Percentiles rank a stretch among this genome's conserved stretches.
phyloP scores from a whole-genome alignment of 2,113 vertebrate genomes.

The Microtus pennsylvanicus region DNA sequence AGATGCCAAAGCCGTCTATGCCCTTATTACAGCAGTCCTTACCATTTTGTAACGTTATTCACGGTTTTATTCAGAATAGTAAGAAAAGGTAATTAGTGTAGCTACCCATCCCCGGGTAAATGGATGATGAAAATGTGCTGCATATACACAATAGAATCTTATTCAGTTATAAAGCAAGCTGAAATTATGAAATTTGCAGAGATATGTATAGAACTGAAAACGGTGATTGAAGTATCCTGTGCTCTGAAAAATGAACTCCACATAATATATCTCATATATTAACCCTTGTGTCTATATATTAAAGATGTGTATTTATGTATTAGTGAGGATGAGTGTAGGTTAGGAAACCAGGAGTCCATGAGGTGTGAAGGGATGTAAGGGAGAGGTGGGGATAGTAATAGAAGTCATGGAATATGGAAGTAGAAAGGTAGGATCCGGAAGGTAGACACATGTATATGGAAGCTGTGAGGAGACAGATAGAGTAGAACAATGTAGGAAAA shows the following conservation, averaged over 20 bases:
- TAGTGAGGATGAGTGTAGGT: not conserved
- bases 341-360: not conserved
- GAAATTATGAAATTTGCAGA: not conserved
- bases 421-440: not conserved
- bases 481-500: not conserved
- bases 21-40: not conserved
- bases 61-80: not conserved
- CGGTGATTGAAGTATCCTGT: not conserved
- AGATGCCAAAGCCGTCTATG: not conserved
- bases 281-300: not conserved
- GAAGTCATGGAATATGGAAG: not conserved
- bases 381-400: not conserved
- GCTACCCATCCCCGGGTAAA: not conserved
- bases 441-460: not conserved
- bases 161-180: not conserved
- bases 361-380: not conserved
- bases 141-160: not conserved
- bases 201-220: not conserved
- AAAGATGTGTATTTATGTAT: not conserved
- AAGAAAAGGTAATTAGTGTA: not conserved
- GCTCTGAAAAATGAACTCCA: not conserved
- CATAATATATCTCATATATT: not conserved
- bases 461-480: not conserved
- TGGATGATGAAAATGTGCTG: not conserved
- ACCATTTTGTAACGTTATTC: not conserved